Conservation (phyloP, 2,888 invertebrate genomes). For the Gandaritis pyraliata region DNA sequence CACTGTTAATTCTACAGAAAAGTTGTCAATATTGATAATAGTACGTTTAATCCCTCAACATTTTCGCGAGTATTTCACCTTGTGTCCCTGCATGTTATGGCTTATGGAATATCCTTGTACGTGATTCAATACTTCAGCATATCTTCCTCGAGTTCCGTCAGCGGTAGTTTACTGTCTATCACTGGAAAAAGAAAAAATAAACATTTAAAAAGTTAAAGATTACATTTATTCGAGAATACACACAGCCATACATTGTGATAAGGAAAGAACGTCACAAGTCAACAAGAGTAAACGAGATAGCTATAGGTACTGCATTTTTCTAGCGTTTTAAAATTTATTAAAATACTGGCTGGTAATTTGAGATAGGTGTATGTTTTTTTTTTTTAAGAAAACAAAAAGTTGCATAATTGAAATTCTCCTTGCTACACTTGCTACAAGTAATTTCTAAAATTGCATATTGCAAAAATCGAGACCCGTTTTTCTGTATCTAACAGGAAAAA, state of each 20-base stretch:
- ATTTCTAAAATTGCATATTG: no score
- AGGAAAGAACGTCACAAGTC: not conserved
- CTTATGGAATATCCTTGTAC: constrained; percentile 17
- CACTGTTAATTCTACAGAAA: no score
- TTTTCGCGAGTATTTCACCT: no score
- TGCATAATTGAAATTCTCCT: no score
- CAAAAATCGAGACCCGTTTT: no score
- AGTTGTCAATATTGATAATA: no score
- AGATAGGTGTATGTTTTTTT: not conserved
- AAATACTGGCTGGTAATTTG: not conserved
- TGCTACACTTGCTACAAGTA: no score
- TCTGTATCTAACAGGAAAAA: no score
- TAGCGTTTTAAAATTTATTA: no score
- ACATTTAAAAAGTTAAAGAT: not conserved
- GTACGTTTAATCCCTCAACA: no score
- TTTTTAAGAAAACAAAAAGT: not conserved
- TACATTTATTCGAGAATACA: not conserved
- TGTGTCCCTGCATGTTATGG: constrained; percentile 5
- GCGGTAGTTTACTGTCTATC: constrained; percentile 81
- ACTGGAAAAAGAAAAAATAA: constrained; percentile 55
- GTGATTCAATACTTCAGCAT: constrained; percentile 71
- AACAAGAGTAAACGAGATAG: not conserved
- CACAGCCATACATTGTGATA: not conserved
- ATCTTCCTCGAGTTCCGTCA: constrained; percentile 73
- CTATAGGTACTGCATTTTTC: not conserved